Conservation (phyloP, 2,797 vertebrate genomes). For the Hephaestus fuliginosus region DNA sequence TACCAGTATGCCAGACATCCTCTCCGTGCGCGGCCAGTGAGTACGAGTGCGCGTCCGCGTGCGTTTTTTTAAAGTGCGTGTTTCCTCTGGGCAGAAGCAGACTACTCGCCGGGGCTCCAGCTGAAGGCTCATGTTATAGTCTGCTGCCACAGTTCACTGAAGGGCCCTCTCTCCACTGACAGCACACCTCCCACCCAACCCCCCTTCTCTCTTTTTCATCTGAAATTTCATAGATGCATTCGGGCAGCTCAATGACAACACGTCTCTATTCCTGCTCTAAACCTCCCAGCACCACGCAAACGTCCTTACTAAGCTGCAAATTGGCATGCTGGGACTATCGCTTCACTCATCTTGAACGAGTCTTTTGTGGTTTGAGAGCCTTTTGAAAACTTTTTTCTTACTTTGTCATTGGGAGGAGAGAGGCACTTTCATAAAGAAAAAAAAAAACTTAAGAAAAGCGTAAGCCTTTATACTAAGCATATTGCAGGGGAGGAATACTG, state of each 20-base stretch:
- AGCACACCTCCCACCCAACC: slow-evolving; percentile 35
- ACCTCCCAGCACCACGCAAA: slow-evolving; percentile 57
- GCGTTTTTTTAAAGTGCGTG: slow-evolving; percentile 8
- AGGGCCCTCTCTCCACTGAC: slow-evolving; percentile 62
- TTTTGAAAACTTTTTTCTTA: slow-evolving; percentile 72
- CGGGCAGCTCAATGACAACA: slow-evolving; percentile 83
- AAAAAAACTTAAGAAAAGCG: slow-evolving; percentile 32
- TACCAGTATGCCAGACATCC: slow-evolving; percentile 9
- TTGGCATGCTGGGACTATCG: slow-evolving; percentile 76
- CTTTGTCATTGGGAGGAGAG: slow-evolving; percentile 63
- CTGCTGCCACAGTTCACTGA: slow-evolving; percentile 59
- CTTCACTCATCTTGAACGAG: slow-evolving; percentile 69
- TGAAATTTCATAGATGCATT: slow-evolving; percentile 80
- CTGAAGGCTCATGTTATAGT: slow-evolving; percentile 56
- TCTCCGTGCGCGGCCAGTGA: slow-evolving; percentile 11
- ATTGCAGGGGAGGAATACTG: slow-evolving; percentile 22
- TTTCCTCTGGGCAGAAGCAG: slow-evolving; percentile 24
- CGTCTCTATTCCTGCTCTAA: slow-evolving; percentile 75
- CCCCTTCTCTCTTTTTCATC: slow-evolving; percentile 59
- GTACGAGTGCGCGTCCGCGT: slow-evolving; percentile 14
- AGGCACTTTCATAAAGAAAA: slow-evolving; percentile 32
- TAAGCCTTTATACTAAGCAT: slow-evolving; percentile 40
- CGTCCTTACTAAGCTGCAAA: slow-evolving; percentile 72
- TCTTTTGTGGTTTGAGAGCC: slow-evolving; percentile 71
- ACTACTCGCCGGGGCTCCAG: slow-evolving; percentile 37